phyloP scores from a whole-genome alignment of 2,113 vertebrate genomes.

The Emydocephalus ijimae region DNA sequence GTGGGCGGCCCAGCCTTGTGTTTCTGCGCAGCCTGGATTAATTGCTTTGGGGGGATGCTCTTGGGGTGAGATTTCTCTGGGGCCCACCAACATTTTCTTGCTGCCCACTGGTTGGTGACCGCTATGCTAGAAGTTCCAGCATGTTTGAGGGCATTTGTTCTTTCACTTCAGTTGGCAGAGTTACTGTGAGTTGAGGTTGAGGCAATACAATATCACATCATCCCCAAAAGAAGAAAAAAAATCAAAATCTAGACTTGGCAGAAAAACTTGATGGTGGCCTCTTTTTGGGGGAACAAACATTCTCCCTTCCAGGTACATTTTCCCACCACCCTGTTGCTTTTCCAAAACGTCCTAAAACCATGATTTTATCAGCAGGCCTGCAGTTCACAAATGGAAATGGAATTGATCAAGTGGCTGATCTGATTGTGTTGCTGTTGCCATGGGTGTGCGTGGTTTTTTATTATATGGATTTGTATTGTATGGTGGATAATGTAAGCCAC shows the following conservation, averaged over 20 bases:
- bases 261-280: neutral
- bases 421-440: too few species aligned
- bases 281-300: neutral
- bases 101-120: too few species aligned
- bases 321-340: neutral
- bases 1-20: too few species aligned
- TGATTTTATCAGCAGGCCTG: too few species aligned
- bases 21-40: too few species aligned
- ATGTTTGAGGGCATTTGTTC: neutral
- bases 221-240: neutral
- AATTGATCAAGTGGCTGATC: too few species aligned
- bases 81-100: too few species aligned
- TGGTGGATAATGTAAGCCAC: neutral
- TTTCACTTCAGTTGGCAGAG: neutral
- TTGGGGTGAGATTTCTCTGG: too few species aligned
- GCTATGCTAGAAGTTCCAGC: neutral
- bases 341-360: too few species aligned
- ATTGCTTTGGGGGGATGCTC: too few species aligned
- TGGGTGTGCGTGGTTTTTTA: neutral
- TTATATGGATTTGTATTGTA: neutral
- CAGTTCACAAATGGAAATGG: too few species aligned
- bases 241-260: neutral
- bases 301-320: neutral
- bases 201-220: neutral
- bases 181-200: neutral